These are phyloP conservation scores for Drosophila insularis DNA, from an alignment of 1,140 invertebrate genomes.

Conservation along the genomic window DNA sequence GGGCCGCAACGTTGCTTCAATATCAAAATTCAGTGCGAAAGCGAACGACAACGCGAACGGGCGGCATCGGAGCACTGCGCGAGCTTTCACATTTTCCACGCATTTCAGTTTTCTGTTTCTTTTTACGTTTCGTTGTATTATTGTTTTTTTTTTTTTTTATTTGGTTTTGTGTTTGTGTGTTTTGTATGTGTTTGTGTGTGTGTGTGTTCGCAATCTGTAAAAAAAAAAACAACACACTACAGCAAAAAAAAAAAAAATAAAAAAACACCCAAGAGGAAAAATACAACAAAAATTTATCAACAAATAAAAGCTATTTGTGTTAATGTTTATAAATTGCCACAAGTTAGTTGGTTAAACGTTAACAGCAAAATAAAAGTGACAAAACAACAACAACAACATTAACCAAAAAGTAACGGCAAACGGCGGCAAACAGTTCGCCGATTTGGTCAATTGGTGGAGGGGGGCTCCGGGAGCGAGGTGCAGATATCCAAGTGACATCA, in stretches of 20 bases:
- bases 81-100: constrained; percentile 39
- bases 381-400: constrained; percentile 7
- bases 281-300: constrained; percentile 40
- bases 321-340: constrained; percentile 24
- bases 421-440: constrained; percentile 15
- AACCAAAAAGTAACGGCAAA: constrained; percentile 20
- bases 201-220: constrained; percentile 25
- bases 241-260: constrained; percentile 4
- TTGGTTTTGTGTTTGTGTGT: constrained; percentile 26
- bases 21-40: constrained; percentile 62
- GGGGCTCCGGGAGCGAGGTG: not conserved
- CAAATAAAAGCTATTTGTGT: constrained; percentile 43
- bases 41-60: constrained; percentile 55
- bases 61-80: not conserved
- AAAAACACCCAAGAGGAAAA: not conserved
- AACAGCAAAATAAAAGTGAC: constrained; percentile 34
- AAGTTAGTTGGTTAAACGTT: constrained; percentile 28
- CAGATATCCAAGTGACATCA: constrained; percentile 46
- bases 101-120: constrained; percentile 28
- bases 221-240: constrained; percentile 1
- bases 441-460: not conserved
- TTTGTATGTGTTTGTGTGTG: not conserved
- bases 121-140: constrained; percentile 19
- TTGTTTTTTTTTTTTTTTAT: constrained; percentile 18
- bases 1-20: constrained; percentile 40